A percentile compares a stretch with the other conserved stretches of the same genome.
These are phyloP conservation scores for Melanerpes aurifrons DNA, from an alignment of 2,113 vertebrate species.

Conservation along the genomic window DNA sequence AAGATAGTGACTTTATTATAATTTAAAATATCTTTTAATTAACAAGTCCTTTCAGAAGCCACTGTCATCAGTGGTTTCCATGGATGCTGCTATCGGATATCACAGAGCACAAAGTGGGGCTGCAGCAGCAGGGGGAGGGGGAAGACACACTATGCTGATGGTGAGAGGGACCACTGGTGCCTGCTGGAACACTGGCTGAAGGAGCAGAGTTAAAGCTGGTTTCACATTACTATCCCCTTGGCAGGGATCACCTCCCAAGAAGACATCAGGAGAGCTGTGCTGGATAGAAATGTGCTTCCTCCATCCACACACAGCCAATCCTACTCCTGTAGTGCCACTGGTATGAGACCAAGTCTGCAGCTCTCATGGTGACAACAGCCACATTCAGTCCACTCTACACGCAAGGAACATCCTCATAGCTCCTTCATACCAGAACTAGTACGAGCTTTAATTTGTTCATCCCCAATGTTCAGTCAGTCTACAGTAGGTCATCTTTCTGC, in stretches of 20 bases:
- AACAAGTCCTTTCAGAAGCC: conserved; percentile 27
- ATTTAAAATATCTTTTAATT: conserved; percentile 47
- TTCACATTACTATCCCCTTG: accelerated
- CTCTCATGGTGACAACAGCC: accelerated
- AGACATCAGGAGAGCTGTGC: background rate
- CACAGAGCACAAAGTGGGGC: background rate
- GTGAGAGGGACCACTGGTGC: background rate
- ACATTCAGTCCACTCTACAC: background rate
- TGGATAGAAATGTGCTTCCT: background rate
- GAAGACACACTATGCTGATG: background rate
- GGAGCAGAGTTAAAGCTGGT: background rate
- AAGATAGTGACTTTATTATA: conserved; percentile 20
- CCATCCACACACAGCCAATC: background rate
- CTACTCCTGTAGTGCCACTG: background rate
- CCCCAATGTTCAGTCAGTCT: background rate
- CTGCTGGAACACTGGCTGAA: accelerated
- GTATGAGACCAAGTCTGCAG: accelerated
- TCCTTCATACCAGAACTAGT: background rate
- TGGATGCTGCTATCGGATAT: background rate
- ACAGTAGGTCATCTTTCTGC: conserved; percentile 1
- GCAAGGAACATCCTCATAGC: accelerated
- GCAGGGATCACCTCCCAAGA: background rate
- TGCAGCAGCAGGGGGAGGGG: background rate
- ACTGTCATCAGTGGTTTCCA: background rate
- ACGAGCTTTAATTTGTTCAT: background rate